phyloP scores from a whole-genome alignment of 2,888 invertebrate species.

The Empis livida region DNA sequence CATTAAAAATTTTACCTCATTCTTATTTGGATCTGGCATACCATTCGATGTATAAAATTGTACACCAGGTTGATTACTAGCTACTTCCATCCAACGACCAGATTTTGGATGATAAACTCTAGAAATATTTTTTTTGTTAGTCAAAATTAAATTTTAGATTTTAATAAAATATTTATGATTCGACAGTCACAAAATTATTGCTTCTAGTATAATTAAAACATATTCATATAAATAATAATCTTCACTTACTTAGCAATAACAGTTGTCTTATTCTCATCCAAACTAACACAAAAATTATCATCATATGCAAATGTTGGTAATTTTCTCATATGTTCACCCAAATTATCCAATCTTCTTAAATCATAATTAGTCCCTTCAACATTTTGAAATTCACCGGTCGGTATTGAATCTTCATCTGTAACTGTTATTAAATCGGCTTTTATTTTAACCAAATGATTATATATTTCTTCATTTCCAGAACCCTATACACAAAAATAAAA shows the following conservation, averaged over 20 bases:
- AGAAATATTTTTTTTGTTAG: constrained; percentile 6
- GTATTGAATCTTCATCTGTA: constrained; percentile 53
- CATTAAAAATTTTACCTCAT: constrained; percentile 18
- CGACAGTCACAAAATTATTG: too few relatives aligned
- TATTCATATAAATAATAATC: too few relatives aligned
- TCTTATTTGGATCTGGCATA: constrained; percentile 47
- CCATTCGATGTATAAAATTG: constrained; percentile 79
- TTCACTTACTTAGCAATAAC: constrained; percentile 47
- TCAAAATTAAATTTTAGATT: not conserved
- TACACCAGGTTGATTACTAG: constrained; percentile 78
- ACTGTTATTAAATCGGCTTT: constrained; percentile 67
- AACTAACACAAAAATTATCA: constrained; percentile 62
- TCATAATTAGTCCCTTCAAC: constrained; percentile 64
- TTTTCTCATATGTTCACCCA: constrained; percentile 52
- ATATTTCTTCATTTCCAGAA: constrained; percentile 46
- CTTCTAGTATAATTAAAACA: too few relatives aligned
- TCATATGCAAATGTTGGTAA: constrained; percentile 65
- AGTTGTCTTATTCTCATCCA: constrained; percentile 23
- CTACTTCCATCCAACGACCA: constrained; percentile 66
- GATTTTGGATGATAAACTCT: constrained; percentile 51
- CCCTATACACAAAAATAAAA: constrained; percentile 34
- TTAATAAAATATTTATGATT: too few relatives aligned
- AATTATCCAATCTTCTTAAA: constrained; percentile 48
- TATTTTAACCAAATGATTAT: constrained; percentile 56
- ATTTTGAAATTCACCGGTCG: constrained; percentile 54